Conservation (phyloP, 2,113 vertebrate genomes). For the Leucopsar rothschildi region DNA sequence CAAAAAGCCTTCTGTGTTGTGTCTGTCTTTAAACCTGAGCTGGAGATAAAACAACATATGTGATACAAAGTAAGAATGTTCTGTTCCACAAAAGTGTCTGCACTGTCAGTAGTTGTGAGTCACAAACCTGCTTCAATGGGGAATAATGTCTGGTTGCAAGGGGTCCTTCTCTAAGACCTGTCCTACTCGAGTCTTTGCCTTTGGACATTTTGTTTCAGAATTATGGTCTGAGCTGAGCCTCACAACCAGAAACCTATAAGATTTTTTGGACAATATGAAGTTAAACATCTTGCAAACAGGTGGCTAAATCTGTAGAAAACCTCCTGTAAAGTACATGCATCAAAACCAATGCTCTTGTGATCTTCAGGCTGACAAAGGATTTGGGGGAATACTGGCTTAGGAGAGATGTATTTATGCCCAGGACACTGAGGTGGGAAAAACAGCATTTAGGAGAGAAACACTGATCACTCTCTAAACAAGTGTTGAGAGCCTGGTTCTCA, state of each 20-base stretch:
- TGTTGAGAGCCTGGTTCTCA: not conserved
- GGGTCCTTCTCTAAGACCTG: not conserved
- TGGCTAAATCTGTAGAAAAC: not conserved
- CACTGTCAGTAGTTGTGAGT: not conserved
- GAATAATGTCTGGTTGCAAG: not conserved
- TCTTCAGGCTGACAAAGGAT: not conserved
- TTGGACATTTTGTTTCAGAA: not conserved
- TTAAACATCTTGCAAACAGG: not conserved
- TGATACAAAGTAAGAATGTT: not conserved
- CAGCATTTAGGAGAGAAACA: not conserved
- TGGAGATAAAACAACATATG: not conserved
- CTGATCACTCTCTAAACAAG: not conserved
- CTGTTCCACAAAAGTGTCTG: not conserved
- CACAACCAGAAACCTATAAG: not conserved
- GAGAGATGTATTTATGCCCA: not conserved
- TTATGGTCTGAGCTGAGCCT: not conserved
- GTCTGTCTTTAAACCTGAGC: not conserved
- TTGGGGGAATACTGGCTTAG: not conserved
- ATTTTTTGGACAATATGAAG: not conserved
- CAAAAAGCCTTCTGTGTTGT: not conserved
- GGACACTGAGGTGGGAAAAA: not conserved
- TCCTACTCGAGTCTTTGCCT: not conserved
- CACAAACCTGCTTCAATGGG: not conserved
- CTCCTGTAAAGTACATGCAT: not conserved
- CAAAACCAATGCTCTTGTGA: not conserved